Conservation (phyloP, 2,797 vertebrate genomes). For the Poeciliopsis presidionis region DNA sequence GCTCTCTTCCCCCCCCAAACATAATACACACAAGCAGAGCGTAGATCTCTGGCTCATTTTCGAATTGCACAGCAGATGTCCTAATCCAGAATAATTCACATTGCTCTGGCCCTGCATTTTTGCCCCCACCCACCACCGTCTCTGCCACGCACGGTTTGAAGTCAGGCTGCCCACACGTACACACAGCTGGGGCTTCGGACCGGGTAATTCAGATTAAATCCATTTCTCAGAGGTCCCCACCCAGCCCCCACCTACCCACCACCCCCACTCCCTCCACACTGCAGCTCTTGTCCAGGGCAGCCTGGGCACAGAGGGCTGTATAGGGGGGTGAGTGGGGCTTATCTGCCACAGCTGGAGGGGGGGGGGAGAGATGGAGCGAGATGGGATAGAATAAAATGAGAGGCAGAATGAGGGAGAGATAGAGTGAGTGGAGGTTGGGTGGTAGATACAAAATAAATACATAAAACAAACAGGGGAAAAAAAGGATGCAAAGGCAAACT, state of each 20-base stretch:
- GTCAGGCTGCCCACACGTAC: constrained; percentile 60
- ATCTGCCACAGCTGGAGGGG: constrained; percentile 76
- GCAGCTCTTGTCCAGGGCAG: constrained; percentile 77
- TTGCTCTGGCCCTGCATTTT: constrained; percentile 77
- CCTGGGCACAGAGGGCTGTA: constrained; percentile 68
- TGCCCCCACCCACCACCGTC: constrained; percentile 66
- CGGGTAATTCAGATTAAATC: constrained; percentile 84
- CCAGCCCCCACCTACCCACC: constrained; percentile 68
- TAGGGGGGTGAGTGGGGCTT: constrained; percentile 51
- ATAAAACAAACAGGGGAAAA: constrained; percentile 6
- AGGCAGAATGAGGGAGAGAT: constrained; percentile 44
- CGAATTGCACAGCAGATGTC: constrained; percentile 82
- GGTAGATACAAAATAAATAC: background rate
- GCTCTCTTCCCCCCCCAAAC: background rate
- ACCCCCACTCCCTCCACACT: constrained; percentile 69
- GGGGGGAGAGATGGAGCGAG: constrained; percentile 50
- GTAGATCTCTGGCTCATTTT: constrained; percentile 73
- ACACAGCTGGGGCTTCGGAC: constrained; percentile 82
- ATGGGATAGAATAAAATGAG: constrained; percentile 56
- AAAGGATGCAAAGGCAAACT: constrained; percentile 30
- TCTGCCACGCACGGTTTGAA: constrained; percentile 33
- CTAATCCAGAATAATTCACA: constrained; percentile 86
- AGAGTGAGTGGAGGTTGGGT: constrained; percentile 15
- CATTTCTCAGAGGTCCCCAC: constrained; percentile 83
- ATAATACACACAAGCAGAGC: constrained; percentile 23